Conservation (phyloP, 2,797 vertebrate genomes). For the Argentina silus region DNA sequence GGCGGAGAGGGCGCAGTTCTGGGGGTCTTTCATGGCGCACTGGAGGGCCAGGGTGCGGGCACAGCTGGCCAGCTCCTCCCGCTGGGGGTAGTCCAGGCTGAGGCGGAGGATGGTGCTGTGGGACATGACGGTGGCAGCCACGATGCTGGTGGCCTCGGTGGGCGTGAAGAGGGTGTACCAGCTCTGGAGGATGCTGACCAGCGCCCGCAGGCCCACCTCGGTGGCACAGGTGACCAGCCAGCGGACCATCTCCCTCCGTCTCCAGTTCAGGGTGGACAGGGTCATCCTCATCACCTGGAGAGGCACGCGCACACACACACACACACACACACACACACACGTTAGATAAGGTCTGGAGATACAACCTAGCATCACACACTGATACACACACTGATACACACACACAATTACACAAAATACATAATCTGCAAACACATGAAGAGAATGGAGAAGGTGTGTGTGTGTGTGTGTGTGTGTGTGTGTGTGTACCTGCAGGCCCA, state of each 20-base stretch:
- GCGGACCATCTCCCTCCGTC: constrained; percentile 97
- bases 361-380: no score
- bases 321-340: not conserved
- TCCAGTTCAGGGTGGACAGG: constrained; percentile 96
- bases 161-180: constrained; percentile 99
- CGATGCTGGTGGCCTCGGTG: constrained; percentile 96
- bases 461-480: constrained; percentile 8
- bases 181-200: constrained; percentile 99
- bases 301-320: no score
- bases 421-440: no score
- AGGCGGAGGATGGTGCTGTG: constrained; percentile 95
- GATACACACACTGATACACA: no score
- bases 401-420: no score
- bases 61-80: constrained; percentile 95
- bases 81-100: constrained; percentile 94
- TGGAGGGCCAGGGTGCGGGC: constrained; percentile 94
- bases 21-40: constrained; percentile 98
- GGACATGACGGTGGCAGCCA: constrained; percentile 95
- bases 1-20: constrained; percentile 96
- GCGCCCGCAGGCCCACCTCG: constrained; percentile 96
- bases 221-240: constrained; percentile 99
- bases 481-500: constrained; percentile 88
- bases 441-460: no score
- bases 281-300: constrained; percentile 99
- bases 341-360: not conserved